These are phyloP conservation scores for Cinara cedri DNA, from an alignment of 2,888 invertebrate genomes.

Conservation along the genomic window DNA sequence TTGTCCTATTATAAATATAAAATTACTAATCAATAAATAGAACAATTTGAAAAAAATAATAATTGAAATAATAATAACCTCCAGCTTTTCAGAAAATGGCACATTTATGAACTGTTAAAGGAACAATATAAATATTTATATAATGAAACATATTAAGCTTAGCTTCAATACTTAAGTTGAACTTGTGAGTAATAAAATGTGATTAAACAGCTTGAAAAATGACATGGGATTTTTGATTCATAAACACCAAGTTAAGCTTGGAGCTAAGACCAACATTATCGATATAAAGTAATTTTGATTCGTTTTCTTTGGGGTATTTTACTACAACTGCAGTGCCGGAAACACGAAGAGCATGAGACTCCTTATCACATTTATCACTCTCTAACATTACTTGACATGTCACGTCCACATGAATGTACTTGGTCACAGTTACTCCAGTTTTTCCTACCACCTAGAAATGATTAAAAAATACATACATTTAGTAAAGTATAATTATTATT, in stretches of 20 bases:
- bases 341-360: constrained; percentile 70
- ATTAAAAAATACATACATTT: constrained; percentile 5
- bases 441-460: constrained; percentile 61
- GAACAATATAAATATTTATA: constrained; percentile 38
- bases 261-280: constrained; percentile 75
- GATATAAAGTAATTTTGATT: constrained; percentile 69
- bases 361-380: constrained; percentile 46
- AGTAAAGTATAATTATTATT: constrained; percentile 1
- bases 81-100: constrained; percentile 25
- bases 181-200: constrained; percentile 16
- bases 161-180: constrained; percentile 29
- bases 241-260: constrained; percentile 71
- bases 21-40: neutral
- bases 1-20: neutral
- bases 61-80: constrained; percentile 19
- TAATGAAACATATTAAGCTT: neutral
- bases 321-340: constrained; percentile 72
- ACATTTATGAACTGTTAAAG: constrained; percentile 24
- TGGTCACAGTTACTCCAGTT: constrained; percentile 66
- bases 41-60: constrained; percentile 12
- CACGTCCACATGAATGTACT: constrained; percentile 73
- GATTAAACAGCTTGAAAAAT: constrained; percentile 68
- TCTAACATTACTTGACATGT: constrained; percentile 70
- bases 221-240: constrained; percentile 71
- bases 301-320: constrained; percentile 66